Conservation (phyloP, 2,888 invertebrate genomes). For the Panzeria rudis region DNA sequence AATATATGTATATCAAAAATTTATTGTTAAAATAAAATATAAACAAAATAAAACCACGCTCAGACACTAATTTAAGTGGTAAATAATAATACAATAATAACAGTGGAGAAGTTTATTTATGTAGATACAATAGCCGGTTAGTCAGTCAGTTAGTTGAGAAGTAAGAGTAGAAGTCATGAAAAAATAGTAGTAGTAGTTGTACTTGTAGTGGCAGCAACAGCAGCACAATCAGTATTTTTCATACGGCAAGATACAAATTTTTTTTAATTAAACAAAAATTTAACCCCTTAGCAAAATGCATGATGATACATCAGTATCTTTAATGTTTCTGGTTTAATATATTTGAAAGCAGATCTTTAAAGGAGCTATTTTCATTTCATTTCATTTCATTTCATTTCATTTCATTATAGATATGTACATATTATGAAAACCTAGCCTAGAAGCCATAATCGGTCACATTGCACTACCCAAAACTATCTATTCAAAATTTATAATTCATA, state of each 20-base stretch:
- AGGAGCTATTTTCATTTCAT: too few species aligned
- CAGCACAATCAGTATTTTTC: slow-evolving; percentile 35
- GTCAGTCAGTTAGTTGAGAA: slow-evolving; percentile 7
- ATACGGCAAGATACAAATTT: slow-evolving; percentile 50
- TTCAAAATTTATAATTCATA: too few species aligned
- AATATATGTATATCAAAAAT: slow-evolving; percentile 35
- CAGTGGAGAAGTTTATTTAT: slow-evolving; percentile 43
- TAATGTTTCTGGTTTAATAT: background rate
- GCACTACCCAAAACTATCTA: too few species aligned
- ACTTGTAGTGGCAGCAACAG: slow-evolving; percentile 38
- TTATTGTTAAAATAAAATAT: slow-evolving; percentile 59
- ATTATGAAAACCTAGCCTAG: too few species aligned
- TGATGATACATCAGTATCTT: slow-evolving; percentile 3
- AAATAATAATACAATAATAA: slow-evolving; percentile 45
- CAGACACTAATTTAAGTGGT: slow-evolving; percentile 39
- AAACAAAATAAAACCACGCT: slow-evolving; percentile 50
- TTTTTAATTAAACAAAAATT: slow-evolving; percentile 33
- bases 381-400: too few species aligned
- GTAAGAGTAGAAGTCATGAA: slow-evolving; percentile 34
- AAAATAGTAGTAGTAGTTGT: slow-evolving; percentile 25
- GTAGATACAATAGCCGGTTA: slow-evolving; percentile 36
- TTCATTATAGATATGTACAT: too few species aligned
- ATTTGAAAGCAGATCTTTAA: background rate
- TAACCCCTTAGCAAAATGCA: slow-evolving; percentile 24
- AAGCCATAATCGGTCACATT: too few species aligned